Base-by-base conservation (phyloP, 2,888 invertebrate species). In the Pheosia tremula region DNA sequence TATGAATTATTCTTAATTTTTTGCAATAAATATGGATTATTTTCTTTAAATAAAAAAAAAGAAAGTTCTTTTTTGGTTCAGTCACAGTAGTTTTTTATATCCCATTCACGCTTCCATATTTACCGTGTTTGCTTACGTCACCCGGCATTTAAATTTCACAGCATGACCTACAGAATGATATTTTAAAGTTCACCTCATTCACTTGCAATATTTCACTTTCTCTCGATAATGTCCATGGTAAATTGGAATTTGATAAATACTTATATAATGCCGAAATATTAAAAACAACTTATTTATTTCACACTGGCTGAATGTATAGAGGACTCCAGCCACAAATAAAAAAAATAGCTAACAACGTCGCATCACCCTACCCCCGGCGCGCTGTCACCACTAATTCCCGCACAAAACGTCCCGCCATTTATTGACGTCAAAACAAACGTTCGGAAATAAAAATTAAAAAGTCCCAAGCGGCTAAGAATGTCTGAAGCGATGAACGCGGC, bases 401-500 rank as follows among this genome's bases (percentile, higher is more conserved):
- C 71, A 24, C 68, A 59, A 74, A 74, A 72, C 74, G 64, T 74
- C 75, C 77, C 68, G 67, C 72, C 79, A 78, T 81, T 78, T 74
- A 80, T 80, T 75, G 79, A 78, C 77, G 83, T 83, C 82, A 82
- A 80, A 83, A 82, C 81, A 81, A 83, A 81, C 74, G 73, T 61
- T 66, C 66, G 60, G 64, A 72, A 79, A 83, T 80, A 78, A 82
- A 83, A 83, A 83, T 82, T 80, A 80, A 79, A 75, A 83, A 78
- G 75, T 81, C 72, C 71, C 78, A 67, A 75, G 67, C 76, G 75
- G 74, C 77, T 68, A 77, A 78, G 80, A 85, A 83, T 81, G 86
- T 86, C 87, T 80, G 71, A 77, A 71, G 77, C 84, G 84, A 86
- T 87, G 87, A 86, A 81, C 80, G 82, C 77, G 72, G 87, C 89